Evolutionary conservation across 2,113 vertebrate genomes (phyloP).

Genomic region (Holacanthus passer): DNA sequence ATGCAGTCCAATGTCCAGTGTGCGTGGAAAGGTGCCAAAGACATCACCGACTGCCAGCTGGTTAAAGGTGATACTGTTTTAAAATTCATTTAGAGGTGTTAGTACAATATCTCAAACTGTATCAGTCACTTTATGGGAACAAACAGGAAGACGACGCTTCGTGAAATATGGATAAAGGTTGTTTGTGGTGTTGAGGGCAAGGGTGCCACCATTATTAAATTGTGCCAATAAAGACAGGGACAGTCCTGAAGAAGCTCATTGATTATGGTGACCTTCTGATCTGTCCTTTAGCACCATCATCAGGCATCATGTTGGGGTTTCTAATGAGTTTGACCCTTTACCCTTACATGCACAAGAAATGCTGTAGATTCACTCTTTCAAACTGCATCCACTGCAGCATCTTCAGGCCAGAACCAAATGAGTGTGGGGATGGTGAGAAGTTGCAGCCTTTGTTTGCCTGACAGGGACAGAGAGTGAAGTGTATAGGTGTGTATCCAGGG

Average conservation of each 20-base stretch:
- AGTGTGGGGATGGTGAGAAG: background rate
- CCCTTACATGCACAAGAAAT: background rate
- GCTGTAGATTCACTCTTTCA: background rate
- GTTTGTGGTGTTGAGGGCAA: background rate
- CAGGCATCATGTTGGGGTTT: background rate
- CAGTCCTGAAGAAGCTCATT: background rate
- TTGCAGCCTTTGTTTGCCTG: constrained; percentile 6
- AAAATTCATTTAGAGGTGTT: constrained; percentile 21
- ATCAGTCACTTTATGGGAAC: background rate
- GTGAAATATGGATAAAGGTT: background rate
- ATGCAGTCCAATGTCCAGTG: constrained; percentile 7
- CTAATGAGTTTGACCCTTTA: background rate
- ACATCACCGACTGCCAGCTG: constrained; percentile 14
- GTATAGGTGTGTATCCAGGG: background rate
- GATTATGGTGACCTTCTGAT: background rate
- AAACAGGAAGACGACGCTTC: background rate
- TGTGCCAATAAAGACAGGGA: background rate
- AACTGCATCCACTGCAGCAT: background rate
- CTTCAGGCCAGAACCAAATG: background rate
- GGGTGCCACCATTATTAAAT: background rate
- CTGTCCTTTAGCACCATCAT: background rate
- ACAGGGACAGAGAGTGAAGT: background rate
- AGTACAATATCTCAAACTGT: background rate
- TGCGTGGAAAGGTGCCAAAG: constrained; percentile 24
- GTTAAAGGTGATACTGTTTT: constrained; percentile 39